Evolutionary conservation across 2,888 invertebrate genomes (phyloP), one percentile per base, ranked within the genome.

Genomic region (Ceraclea dissimilis): DNA sequence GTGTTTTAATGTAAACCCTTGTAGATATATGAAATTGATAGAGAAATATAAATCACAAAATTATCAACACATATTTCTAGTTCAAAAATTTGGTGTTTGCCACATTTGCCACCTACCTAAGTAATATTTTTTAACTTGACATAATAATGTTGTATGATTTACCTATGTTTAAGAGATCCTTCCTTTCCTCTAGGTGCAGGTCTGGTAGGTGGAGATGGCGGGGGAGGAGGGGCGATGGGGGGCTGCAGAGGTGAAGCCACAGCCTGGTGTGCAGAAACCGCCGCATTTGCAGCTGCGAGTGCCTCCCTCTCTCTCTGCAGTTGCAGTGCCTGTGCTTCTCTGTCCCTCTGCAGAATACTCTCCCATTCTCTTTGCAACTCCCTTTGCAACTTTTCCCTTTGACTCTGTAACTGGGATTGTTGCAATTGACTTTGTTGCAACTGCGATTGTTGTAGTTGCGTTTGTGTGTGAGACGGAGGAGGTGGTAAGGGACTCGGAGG

Each of bases 151-250:
- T 26, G 10, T 26, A 26, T 26, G 26, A 6, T 26, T 26, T 26
- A 75, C 59, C 81, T 68, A 65, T 81, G 80, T 65, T 81, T 81
- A 60, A 80, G 64, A 54, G 79, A 80, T 16, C 79, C 79, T 66
- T 79, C 79, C 63, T 79, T 79, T 33, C 80, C 80, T n/a, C 71
- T 69, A 11, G 76, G 76, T 20, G 75, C 56, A 49, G 57, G 57
- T 17, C 54, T 56, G 52, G 56, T 55, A 51, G 61, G 56, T 43
- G 34, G 47, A 13, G 62, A 48, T 26, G 62, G 49, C 2, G 63
- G 60, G 72, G 70, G 17, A 72, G 71, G 39, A 65, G 68, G 10
- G 74, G 73, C 54, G 52, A 20, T 71, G 68, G 60, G 69, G 69
- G 4, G 73, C 63, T 4, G 49, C 4, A 49, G 16, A 2, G 72